Evolutionary conservation across 1,140 invertebrate species (phyloP), one percentile per base, ranked within the genome.

Genomic region (Tetramorium alpestre): DNA sequence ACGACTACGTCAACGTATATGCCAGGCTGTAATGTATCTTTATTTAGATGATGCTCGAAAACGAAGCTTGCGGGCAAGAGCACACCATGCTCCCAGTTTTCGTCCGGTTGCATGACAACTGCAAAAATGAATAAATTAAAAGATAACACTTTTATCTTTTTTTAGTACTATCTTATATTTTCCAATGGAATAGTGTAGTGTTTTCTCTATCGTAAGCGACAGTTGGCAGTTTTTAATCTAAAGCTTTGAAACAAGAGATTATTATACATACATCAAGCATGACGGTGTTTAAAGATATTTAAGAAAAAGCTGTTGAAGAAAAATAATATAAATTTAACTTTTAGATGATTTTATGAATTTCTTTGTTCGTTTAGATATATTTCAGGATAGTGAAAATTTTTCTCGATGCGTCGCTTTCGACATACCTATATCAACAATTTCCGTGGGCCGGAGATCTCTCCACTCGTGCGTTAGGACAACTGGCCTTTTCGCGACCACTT

Each of bases 1-100:
- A 96, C 94, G 3, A 96, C 94, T 8, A 96, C 86, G 73, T 96
- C 96, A n/a, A 94, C 94, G 90, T 95, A 96, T 70, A 96, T 95
- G 6, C 94, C 94, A 0, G 95, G 91, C 25, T 33, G 33, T 33
- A 87, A 87, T 16, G 93, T 92, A 13, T 82, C 82, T 49, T 89
- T 92, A 54, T 95, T 95, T 7, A 94, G 91, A 4, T 88, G 87
- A 90, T 96, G 96, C 7, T 92, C 85, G 87, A 96, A 96, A 5
- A 96, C 93, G 3, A 96, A 93, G 11, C 94, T 95, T 0, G 95
- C 92, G 0, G 95, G 94, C 49, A 96, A 90, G 0, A 96, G 89
- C 72, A 94, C 93, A 18, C 95, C 93, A 33, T 93, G 88, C 62
- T 92, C 87, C 87, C 95, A 96, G 10, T 3, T 44, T 41, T 44